Percentiles rank a stretch among this genome's conserved stretches.
Conservation (phyloP, 2,888 invertebrate species). For the Aspidiotus rigidus region DNA sequence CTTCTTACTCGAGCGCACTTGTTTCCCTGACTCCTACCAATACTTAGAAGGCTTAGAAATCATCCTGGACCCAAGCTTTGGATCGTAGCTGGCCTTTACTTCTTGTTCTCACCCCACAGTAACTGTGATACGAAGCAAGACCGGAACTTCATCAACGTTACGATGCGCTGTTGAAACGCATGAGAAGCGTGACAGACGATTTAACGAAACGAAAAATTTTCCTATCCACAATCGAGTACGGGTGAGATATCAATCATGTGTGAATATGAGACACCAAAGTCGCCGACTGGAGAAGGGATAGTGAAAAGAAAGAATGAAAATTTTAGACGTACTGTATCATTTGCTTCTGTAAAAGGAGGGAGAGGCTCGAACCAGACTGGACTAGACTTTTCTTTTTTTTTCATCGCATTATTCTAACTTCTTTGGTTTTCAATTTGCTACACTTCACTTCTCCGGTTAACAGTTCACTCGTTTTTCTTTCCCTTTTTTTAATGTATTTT, state of each 20-base stretch:
- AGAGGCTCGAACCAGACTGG: background rate
- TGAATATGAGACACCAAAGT: constrained; percentile 6
- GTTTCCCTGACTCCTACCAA: too few species aligned
- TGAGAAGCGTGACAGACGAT: background rate
- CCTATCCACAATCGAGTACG: background rate
- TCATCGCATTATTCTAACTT: background rate
- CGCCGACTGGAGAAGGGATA: background rate
- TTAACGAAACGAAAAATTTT: background rate
- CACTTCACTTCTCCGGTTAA: constrained; percentile 5
- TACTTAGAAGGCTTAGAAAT: too few species aligned
- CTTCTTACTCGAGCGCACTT: too few species aligned
- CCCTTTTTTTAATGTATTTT: constrained; percentile 3
- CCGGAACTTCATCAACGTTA: too few species aligned
- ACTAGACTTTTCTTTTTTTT: background rate
- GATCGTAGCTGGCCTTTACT: too few species aligned
- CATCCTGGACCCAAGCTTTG: too few species aligned
- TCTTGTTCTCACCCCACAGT: too few species aligned
- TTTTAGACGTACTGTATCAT: background rate
- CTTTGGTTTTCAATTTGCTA: constrained; percentile 11
- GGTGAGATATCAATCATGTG: constrained; percentile 7
- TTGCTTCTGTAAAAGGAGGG: background rate
- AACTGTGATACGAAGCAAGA: too few species aligned
- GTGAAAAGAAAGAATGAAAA: too few species aligned
- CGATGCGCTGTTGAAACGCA: too few species aligned
- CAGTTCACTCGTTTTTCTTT: background rate